A percentile compares a stretch with the other conserved stretches of the same genome.
Evolutionary conservation across 64 coral and sea anemone species (phyloP).

Genomic region (Pocillopora verrucosa): DNA sequence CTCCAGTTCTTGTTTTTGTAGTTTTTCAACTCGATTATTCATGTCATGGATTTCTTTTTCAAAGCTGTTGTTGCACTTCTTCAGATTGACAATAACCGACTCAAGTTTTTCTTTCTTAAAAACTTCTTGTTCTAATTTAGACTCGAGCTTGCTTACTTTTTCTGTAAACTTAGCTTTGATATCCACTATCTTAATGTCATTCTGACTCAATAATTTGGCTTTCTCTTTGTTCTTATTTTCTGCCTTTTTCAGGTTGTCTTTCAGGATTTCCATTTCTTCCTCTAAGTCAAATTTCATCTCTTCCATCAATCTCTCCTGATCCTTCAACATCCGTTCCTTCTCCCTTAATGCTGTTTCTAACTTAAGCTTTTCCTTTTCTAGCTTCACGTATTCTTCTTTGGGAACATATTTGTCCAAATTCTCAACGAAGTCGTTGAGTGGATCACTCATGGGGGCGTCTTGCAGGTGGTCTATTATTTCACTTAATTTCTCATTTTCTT

Average conservation of each 20-base stretch:
- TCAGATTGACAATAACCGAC: conserved; percentile 26
- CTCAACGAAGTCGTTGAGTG: conserved; percentile 50
- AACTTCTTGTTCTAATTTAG: conserved; percentile 23
- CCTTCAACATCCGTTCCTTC: conserved; percentile 48
- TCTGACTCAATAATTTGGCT: conserved; percentile 26
- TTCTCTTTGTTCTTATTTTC: conserved; percentile 60
- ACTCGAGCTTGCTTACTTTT: conserved; percentile 42
- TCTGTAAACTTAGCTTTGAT: conserved; percentile 41
- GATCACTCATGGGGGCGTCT: conserved; percentile 29
- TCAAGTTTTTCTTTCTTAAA: conserved; percentile 52
- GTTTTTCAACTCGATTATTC: conserved; percentile 24
- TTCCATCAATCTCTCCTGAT: conserved; percentile 52
- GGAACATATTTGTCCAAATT: conserved; percentile 53
- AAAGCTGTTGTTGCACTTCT: conserved; percentile 28
- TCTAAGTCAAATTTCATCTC: conserved; percentile 64
- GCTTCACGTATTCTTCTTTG: conserved; percentile 52
- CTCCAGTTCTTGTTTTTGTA: conserved; percentile 41
- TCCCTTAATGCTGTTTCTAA: conserved; percentile 50
- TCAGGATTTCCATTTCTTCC: conserved; percentile 57
- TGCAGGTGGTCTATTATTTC: conserved; percentile 74
- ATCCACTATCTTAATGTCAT: conserved; percentile 60
- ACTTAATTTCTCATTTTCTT: conserved; percentile 68
- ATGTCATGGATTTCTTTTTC: conserved; percentile 53
- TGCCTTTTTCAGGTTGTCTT: conserved; percentile 34
- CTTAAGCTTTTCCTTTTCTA: conserved; percentile 59